Evolutionary conservation across 2,888 invertebrate species (phyloP).

Genomic region (Orthosia gracilis): DNA sequence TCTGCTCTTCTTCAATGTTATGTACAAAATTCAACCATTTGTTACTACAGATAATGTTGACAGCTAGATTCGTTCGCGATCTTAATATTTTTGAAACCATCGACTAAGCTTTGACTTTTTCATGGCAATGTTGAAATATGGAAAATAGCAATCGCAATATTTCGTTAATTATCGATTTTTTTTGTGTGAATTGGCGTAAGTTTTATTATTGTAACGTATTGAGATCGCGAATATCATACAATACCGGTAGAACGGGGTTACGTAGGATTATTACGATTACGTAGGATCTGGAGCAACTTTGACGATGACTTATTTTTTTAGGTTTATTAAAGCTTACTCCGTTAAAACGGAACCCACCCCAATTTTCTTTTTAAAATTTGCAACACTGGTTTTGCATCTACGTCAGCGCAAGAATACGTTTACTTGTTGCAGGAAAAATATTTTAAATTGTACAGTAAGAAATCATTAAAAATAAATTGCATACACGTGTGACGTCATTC

Average conservation of each 20-base stretch:
- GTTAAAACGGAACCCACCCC: too few relatives aligned
- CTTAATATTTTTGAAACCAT: constrained; percentile 42
- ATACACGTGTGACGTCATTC: too few relatives aligned
- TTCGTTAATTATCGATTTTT: constrained; percentile 48
- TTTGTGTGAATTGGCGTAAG: constrained; percentile 50
- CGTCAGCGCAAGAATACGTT: too few relatives aligned
- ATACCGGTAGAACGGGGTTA: neutral
- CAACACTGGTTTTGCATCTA: too few relatives aligned
- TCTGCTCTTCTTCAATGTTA: constrained; percentile 57
- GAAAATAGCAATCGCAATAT: constrained; percentile 50
- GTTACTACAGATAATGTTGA: constrained; percentile 54
- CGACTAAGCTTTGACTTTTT: constrained; percentile 30
- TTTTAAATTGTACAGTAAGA: too few relatives aligned
- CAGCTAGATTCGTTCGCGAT: constrained; percentile 49
- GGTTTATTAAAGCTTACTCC: too few relatives aligned
- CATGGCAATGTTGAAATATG: constrained; percentile 38
- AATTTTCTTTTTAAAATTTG: too few relatives aligned
- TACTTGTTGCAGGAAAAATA: too few relatives aligned
- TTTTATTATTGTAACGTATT: constrained; percentile 44
- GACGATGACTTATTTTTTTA: too few relatives aligned
- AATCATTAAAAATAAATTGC: too few relatives aligned
- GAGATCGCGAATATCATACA: constrained; percentile 55
- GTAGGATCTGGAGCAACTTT: too few relatives aligned
- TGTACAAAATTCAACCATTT: constrained; percentile 51
- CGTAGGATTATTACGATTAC: too few relatives aligned